Evolutionary conservation across 2,888 invertebrate species (phyloP), one percentile per base, ranked within the genome.

Genomic region (Plemyria rubiginata): DNA sequence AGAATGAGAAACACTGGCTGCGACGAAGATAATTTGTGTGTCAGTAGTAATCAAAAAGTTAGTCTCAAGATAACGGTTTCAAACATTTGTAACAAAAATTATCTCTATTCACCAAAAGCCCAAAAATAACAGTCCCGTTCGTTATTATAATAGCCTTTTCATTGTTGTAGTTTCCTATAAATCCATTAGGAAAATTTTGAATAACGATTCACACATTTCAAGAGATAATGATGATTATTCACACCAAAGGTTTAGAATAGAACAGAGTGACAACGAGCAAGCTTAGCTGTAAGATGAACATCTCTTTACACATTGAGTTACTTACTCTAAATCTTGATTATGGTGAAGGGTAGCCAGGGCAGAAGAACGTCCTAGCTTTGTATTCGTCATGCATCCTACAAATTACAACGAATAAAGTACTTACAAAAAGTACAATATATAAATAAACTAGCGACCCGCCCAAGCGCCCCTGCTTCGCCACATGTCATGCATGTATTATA

Each of bases 171-270:
- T 50, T 60, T 64, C 43, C 60, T 29, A 64, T 54, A 51, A 48
- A 51, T 53, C 53, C 46, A 54, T 55, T 54, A 38, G 28, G 54
- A 45, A 6, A 51, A 57, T 60, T 66, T 54, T 62, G 60, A 62
- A 60, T 68, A 60, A 66, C 60, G 62, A 43, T 58, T 52, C 49
- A 53, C 64, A 65, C 61, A 57, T 63, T 63, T 48, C 57, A 57
- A 60, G 60, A 53, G 58, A 51, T 66, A 67, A 65, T 60, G 57
- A 53, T 55, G 57, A 64, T 67, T 65, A 59, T 67, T 70, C 70
- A 68, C 71, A 68, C 48, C 45, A 45, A 16, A 45, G 45, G 9
- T 2, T 43, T 7, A 15, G 16, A 45, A 16, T 4, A 16, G 16
- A 16, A 38, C 11, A 15, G 45, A 45, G 11, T 45, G 11, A 16